Conservation (phyloP, 2,888 invertebrate genomes). For the Drosophila emarginata region DNA sequence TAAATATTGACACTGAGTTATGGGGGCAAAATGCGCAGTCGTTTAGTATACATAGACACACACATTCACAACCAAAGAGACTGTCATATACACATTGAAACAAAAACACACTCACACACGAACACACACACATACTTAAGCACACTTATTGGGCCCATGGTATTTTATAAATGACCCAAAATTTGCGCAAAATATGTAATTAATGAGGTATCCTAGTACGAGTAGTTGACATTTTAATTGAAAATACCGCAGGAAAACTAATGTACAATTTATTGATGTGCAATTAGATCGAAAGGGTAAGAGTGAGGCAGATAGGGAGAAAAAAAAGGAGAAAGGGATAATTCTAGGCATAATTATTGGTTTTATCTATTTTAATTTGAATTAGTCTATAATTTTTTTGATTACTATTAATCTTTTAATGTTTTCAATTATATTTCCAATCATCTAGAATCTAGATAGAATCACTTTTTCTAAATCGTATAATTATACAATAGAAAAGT, state of each 20-base stretch:
- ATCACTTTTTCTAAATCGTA: too few relatives aligned
- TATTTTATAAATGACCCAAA: conserved; percentile 46
- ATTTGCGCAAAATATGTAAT: conserved; percentile 58
- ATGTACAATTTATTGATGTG: conserved; percentile 50
- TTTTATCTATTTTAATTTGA: neutral
- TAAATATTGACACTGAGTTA: conserved; percentile 67
- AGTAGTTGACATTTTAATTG: conserved; percentile 66
- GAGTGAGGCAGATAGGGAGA: too few relatives aligned
- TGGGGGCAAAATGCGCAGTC: conserved; percentile 53
- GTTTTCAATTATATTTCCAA: too few relatives aligned
- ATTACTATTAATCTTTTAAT: too few relatives aligned
- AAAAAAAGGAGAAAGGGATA: neutral
- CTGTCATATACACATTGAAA: neutral
- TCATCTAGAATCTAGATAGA: too few relatives aligned
- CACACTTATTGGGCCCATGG: conserved; percentile 1
- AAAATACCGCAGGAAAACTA: conserved; percentile 47
- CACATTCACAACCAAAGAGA: conserved; percentile 14
- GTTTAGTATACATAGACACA: conserved; percentile 27
- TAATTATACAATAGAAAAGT: too few relatives aligned
- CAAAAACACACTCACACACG: neutral
- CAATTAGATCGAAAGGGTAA: conserved; percentile 25
- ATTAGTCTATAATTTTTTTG: neutral
- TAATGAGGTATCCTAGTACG: conserved; percentile 51
- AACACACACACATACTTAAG: neutral
- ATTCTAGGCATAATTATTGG: neutral